Percentiles rank a stretch among this genome's conserved stretches.
phyloP scores from a whole-genome alignment of 2,888 invertebrate species.

The Zaprionus lineosus region DNA sequence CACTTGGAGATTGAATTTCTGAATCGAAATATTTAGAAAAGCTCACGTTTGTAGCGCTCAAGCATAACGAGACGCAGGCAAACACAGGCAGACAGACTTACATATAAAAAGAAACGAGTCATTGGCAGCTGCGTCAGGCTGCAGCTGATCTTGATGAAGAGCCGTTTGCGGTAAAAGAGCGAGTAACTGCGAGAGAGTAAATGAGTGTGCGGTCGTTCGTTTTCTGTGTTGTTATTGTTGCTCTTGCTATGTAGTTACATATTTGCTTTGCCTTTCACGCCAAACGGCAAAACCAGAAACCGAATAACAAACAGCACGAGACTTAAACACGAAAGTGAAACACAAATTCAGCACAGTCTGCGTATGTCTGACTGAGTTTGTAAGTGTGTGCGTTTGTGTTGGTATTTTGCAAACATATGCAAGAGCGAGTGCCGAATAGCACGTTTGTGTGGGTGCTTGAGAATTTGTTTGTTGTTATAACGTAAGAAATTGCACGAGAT shows the following conservation, averaged over 20 bases:
- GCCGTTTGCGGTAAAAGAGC: constrained; percentile 36
- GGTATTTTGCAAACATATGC: constrained; percentile 26
- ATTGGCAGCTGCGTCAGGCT: constrained; percentile 60
- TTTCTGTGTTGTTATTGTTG: constrained; percentile 18
- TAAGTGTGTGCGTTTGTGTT: constrained; percentile 16
- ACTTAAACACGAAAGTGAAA: constrained; percentile 73
- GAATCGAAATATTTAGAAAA: constrained; percentile 43
- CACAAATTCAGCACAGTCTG: constrained; percentile 49
- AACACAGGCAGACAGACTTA: constrained; percentile 6
- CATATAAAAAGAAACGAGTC: constrained; percentile 41
- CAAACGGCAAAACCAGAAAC: constrained; percentile 55
- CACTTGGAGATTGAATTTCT: constrained; percentile 31
- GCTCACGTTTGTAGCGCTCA: constrained; percentile 50
- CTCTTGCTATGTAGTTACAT: constrained; percentile 47
- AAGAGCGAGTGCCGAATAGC: constrained; percentile 10
- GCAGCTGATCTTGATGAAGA: constrained; percentile 72
- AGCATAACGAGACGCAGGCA: constrained; percentile 35
- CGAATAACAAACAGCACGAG: constrained; percentile 64
- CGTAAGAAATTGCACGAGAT: constrained; percentile 59
- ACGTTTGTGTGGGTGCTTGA: constrained; percentile 30
- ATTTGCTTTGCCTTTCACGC: constrained; percentile 53
- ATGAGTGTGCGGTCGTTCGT: constrained; percentile 6
- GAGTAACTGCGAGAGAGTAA: constrained; percentile 28
- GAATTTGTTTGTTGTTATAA: constrained; percentile 56
- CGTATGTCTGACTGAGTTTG: constrained; percentile 3